Evolutionary conservation across 2,888 invertebrate species (phyloP).

Genomic region (Spialia ferax): DNA sequence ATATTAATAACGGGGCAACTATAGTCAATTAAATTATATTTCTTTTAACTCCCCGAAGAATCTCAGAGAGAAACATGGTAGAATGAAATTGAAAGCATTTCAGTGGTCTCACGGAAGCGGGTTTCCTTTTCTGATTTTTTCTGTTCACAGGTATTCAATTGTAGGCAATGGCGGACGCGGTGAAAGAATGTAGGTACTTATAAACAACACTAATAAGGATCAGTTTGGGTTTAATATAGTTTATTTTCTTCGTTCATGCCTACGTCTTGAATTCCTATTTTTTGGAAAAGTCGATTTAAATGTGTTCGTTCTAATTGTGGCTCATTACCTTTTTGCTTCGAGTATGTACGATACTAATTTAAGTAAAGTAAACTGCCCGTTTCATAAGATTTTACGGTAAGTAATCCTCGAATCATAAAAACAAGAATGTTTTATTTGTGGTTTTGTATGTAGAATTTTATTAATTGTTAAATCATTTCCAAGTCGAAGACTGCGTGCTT

Average conservation of each 20-base stretch:
- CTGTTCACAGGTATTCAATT: not conserved
- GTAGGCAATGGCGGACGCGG: not conserved
- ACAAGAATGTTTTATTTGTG: no score
- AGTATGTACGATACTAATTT: not conserved
- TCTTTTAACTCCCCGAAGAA: not conserved
- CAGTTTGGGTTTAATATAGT: not conserved
- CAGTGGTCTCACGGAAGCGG: not conserved
- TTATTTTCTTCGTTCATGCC: not conserved
- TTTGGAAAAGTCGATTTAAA: no score
- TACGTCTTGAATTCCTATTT: not conserved
- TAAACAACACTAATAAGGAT: not conserved
- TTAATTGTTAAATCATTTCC: constrained; percentile 18
- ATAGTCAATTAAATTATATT: not conserved
- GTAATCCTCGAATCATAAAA: not conserved
- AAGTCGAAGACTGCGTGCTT: constrained; percentile 64
- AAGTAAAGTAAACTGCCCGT: not conserved
- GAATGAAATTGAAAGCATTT: constrained; percentile 1
- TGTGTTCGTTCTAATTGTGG: no score
- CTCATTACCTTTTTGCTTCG: no score
- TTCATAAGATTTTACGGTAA: not conserved
- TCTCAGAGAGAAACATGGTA: not conserved
- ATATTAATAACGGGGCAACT: not conserved
- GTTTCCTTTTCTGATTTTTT: not conserved
- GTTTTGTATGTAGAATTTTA: no score
- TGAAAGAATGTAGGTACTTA: constrained; percentile 1